These are phyloP conservation scores for Dryadula phaetusa DNA, from an alignment of 2,888 invertebrate species.

Conservation along the genomic window DNA sequence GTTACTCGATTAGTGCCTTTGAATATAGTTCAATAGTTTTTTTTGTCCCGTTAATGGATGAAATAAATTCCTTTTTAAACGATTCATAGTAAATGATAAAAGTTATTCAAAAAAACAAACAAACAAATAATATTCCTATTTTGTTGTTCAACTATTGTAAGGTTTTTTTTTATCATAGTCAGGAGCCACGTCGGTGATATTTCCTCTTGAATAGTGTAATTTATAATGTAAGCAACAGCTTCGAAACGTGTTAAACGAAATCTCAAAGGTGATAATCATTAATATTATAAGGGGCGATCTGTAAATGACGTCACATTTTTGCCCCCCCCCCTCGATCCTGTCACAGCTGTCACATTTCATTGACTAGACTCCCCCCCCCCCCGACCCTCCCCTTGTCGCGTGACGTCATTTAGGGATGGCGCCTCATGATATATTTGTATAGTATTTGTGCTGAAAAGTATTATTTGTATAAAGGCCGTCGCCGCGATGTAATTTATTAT, in stretches of 20 bases:
- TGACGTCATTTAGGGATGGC: no score
- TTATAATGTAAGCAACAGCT: neutral
- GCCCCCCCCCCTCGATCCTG: no score
- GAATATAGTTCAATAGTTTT: neutral
- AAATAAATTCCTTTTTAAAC: neutral
- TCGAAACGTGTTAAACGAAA: conserved; percentile 4
- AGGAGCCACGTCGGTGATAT: neutral
- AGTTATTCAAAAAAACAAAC: no score
- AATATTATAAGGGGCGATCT: no score
- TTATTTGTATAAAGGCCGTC: conserved; percentile 57
- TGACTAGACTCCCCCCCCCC: no score
- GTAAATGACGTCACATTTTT: no score
- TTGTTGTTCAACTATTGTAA: conserved; percentile 10
- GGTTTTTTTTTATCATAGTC: neutral
- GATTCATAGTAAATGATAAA: no score
- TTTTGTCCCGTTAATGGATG: neutral
- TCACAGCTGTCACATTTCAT: no score
- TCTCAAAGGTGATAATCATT: conserved; percentile 25
- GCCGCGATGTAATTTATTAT: conserved; percentile 48
- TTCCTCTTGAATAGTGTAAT: neutral
- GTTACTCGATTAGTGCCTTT: conserved; percentile 32
- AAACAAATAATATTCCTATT: neutral
- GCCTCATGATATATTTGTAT: conserved; percentile 10
- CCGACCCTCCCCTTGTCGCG: no score
- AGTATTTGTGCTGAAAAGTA: conserved; percentile 52